These are phyloP conservation scores for Tryphoninae sp. DNA, from an alignment of 2,888 invertebrate species.

Conservation along the genomic window DNA sequence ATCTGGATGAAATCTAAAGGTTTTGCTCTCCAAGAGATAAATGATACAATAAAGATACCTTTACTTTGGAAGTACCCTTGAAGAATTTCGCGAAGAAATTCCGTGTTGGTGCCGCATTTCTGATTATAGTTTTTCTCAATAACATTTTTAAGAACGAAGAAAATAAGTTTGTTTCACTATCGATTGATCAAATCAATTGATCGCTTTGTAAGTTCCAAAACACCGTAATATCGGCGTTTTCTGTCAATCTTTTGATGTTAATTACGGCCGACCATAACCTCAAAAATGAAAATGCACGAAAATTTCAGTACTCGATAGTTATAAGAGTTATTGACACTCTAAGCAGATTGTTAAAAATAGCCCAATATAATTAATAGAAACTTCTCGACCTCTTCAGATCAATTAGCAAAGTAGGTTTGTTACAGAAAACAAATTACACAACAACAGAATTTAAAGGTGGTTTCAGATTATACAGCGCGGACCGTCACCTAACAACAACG, in stretches of 20 bases:
- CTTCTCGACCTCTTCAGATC: too few species aligned
- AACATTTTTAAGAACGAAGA: slow-evolving; percentile 22
- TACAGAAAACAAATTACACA: too few species aligned
- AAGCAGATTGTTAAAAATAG: too few species aligned
- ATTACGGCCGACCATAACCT: slow-evolving; percentile 8
- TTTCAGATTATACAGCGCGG: too few species aligned
- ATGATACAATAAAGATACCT: slow-evolving; percentile 49
- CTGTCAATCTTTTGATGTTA: background rate
- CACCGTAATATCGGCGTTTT: background rate
- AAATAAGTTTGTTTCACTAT: background rate
- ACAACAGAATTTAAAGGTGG: too few species aligned
- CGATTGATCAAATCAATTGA: background rate
- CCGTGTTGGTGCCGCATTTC: slow-evolving; percentile 41
- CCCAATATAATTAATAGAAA: too few species aligned
- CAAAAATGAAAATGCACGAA: background rate
- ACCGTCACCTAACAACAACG: too few species aligned
- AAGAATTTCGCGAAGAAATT: slow-evolving; percentile 66
- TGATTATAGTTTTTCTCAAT: slow-evolving; percentile 12
- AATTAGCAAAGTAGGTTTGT: too few species aligned
- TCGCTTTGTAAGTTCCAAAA: background rate
- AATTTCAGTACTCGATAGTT: too few species aligned
- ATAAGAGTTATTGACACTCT: too few species aligned
- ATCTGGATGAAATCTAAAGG: background rate
- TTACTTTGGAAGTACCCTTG: slow-evolving; percentile 59
- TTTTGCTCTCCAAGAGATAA: slow-evolving; percentile 5